Base-by-base conservation (phyloP, 92 coral and sea anemone genomes). In the Porites lobata region DNA sequence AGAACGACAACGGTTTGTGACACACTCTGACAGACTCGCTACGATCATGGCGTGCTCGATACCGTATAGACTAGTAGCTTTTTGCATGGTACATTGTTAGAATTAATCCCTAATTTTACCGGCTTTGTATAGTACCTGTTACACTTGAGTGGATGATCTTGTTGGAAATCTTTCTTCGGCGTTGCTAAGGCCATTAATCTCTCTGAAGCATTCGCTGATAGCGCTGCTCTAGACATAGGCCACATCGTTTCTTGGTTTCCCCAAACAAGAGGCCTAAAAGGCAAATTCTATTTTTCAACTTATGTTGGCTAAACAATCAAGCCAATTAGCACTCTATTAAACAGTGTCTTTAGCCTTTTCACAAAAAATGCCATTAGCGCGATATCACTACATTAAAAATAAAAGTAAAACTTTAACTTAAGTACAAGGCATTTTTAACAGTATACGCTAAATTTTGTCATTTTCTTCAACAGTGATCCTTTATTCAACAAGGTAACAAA, bases 161-260 rank as follows among this genome's bases (percentile, higher is more conserved):
- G 59, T 66, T 92, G 98, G 76, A 92, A 89, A 80, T 96, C 91
- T 85, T 95, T 94, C 72, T 95, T 96, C 32, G 99, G 96, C 14
- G 92, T 91, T 24, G 99, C 97, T 71, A 96, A 79, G 88, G 89
- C 90, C 62, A 75, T 83, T 18, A 94, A 86, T 26, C 98, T 90
- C 54, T 90, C 90, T 7, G 96, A 89, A 21, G 98, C 81, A 59
- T 74, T 85, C 29, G 96, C 91, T 13, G 73, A 76, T 20, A 95
- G 76, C 13, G 99, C 95, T 11, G 91, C 69, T 50, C 87, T 89
- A 66, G 95, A 73, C 17, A 96, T 61, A 20, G 98, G 97, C 91
- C 99, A 85, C 65, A 96, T 93, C 38, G 87, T 78, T 15, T 91
- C 96, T 69, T 96, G 99, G 76, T 90, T 89, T 66, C 96, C 96